Conservation (phyloP, 2,888 invertebrate genomes). For the Temnothorax unifasciatus region DNA sequence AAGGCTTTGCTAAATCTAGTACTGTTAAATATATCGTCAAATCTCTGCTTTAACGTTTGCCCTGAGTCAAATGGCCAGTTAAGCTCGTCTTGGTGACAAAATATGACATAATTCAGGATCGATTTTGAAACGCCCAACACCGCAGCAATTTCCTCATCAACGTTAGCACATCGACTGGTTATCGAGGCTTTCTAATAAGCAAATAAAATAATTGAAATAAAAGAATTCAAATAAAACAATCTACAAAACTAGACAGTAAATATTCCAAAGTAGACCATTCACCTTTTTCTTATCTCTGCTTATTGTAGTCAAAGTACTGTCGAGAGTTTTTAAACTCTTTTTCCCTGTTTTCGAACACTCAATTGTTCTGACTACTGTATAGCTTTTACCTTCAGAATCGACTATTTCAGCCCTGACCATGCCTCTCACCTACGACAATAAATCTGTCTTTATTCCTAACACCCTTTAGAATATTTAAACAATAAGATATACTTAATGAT, state of each 20-base stretch:
- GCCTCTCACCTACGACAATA: slow-evolving; percentile 82
- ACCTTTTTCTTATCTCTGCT: slow-evolving; percentile 74
- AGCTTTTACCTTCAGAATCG: slow-evolving; percentile 89
- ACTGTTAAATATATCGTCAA: slow-evolving; percentile 99
- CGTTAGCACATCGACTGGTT: slow-evolving; percentile 91
- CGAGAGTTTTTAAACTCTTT: slow-evolving; percentile 89
- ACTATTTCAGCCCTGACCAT: slow-evolving; percentile 87
- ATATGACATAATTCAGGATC: slow-evolving; percentile 97
- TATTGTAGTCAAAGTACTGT: slow-evolving; percentile 88
- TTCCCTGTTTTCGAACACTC: slow-evolving; percentile 88
- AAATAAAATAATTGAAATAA: slow-evolving; percentile 1
- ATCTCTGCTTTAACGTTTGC: slow-evolving; percentile 96
- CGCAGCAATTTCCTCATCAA: slow-evolving; percentile 91
- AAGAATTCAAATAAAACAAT: neutral
- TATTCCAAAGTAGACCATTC: neutral
- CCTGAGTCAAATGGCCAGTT: slow-evolving; percentile 98
- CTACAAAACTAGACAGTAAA: neutral
- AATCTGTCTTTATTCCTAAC: neutral
- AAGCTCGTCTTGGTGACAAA: slow-evolving; percentile 99
- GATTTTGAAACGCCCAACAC: slow-evolving; percentile 96
- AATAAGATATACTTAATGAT: neutral
- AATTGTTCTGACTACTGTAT: slow-evolving; percentile 91
- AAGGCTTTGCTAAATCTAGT: slow-evolving; percentile 96
- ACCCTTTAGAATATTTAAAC: neutral
- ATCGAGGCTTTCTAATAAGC: slow-evolving; percentile 85